Evolutionary conservation across 1,140 invertebrate species (phyloP), one percentile per base, ranked within the genome.

Genomic region (Araneus ventricosus): DNA sequence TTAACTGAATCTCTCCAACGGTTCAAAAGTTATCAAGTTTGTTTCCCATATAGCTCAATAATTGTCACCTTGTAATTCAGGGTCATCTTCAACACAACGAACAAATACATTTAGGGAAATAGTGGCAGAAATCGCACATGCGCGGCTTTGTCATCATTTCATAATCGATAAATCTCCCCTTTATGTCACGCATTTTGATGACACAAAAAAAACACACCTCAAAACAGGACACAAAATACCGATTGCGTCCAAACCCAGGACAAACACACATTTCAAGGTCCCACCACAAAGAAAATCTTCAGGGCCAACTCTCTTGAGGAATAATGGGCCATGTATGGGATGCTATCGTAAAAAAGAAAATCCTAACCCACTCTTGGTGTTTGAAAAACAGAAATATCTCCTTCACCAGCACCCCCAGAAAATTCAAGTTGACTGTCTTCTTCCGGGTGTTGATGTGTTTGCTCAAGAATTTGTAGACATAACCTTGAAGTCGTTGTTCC

Each of bases 401-500:
- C n/a, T 7, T 27, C 61, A 6, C 24, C 24, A 52, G 63, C n/a
- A 4, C 27, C 24, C 24, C 20, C 59, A 4, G 59, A n/a, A 6
- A 52, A 52, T 5, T 61, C 22, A n/a, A 61, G 24, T n/a, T 67
- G 24, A 52, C 45, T 52, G 10, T n/a, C 6, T 3, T 67, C 63
- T 67, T 67, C 63, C 63, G 63, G 63, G 63, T 67, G 63, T 30
- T 67, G 63, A 67, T 67, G 10, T 67, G 63, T 67, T 67, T 67
- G 63, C 10, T 27, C 24, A 2, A 27, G 63, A 27, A 67, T n/a
- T 27, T n/a, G 63, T 67, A 27, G 63, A 67, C 7, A 27, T 67
- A 67, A 67, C 63, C 63, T 67, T 67, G 61, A 63, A 63, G 24
- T 24, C 7, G 8, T 27, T 63, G 8, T 63, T 24, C 14, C 10